These are phyloP conservation scores for Rhegmatorhina hoffmannsi DNA, from an alignment of 2,113 vertebrate species.

Conservation along the genomic window DNA sequence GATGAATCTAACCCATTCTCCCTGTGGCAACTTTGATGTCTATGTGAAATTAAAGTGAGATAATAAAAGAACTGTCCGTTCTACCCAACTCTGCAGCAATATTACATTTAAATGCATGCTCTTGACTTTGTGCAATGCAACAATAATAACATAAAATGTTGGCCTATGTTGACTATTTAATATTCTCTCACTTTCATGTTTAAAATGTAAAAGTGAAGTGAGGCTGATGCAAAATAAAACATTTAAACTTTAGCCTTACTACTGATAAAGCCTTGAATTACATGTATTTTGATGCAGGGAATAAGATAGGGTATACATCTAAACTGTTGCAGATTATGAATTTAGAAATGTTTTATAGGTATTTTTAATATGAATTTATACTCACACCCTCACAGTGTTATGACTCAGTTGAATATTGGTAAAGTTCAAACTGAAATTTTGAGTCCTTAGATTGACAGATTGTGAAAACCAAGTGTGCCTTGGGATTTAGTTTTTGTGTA, in stretches of 20 bases:
- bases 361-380: neutral
- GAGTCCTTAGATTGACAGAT: neutral
- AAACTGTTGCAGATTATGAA: neutral
- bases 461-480: accelerated
- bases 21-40: neutral
- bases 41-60: neutral
- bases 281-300: neutral
- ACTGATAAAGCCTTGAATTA: neutral
- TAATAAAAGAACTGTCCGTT: neutral
- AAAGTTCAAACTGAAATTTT: neutral
- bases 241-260: neutral
- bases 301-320: neutral
- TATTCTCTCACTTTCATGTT: neutral
- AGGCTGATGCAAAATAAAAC: neutral
- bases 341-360: neutral
- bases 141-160: neutral
- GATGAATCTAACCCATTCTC: neutral
- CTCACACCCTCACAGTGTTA: neutral
- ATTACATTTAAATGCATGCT: neutral
- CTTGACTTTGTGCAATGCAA: neutral
- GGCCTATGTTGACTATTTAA: neutral
- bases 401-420: neutral
- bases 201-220: neutral
- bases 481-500: neutral
- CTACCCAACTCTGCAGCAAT: neutral